Evolutionary conservation across 2,888 invertebrate species (phyloP), one percentile per base, ranked within the genome.

Genomic region (Lycocerus yunnanus): DNA sequence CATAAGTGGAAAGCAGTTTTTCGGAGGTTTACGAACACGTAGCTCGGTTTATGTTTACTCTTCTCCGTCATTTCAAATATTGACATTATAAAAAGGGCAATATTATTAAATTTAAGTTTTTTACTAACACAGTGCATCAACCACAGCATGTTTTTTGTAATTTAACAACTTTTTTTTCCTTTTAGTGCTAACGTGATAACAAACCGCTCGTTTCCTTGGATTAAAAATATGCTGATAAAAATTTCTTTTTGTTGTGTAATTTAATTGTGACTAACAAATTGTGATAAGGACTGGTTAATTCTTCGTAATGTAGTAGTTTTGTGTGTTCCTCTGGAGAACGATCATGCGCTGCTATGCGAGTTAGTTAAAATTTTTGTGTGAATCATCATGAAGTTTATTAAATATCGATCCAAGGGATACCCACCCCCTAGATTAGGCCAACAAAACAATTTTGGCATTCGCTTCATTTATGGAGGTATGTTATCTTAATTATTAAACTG

Each of bases 221-320:
- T 65, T n/a, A n/a, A 73, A 59, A 58, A 16, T 21, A 14, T 69
- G 66, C 18, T 69, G 68, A 69, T 67, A 74, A 68, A 18, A 61
- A 58, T 18, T 63, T 20, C 18, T 63, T 63, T 16, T 20, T 63
- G n/a, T n/a, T 20, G 59, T 24, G 43, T 27, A 69, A 74, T 68
- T 63, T 63, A 71, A 63, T 74, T 59, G 75, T 75, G 71, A 68
- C 75, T 75, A 75, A 75, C 72, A 70, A 58, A 68, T 21, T 72
- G 75, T 71, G 75, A 66, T 68, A 71, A 60, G 8, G 16, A 20
- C 6, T 63, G 13, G 15, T 15, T 18, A 18, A 63, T n/a, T 43
- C 43, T 43, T 43, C 43, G 43, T 43, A 43, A 43, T 43, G 43
- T 43, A 43, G 43, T 43, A 43, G 43, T 43, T 43, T 43, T 43